A percentile compares a stretch with the other conserved stretches of the same genome.
phyloP scores from a whole-genome alignment of 2,888 invertebrate species.

The Drosophila pseudotalamancana region DNA sequence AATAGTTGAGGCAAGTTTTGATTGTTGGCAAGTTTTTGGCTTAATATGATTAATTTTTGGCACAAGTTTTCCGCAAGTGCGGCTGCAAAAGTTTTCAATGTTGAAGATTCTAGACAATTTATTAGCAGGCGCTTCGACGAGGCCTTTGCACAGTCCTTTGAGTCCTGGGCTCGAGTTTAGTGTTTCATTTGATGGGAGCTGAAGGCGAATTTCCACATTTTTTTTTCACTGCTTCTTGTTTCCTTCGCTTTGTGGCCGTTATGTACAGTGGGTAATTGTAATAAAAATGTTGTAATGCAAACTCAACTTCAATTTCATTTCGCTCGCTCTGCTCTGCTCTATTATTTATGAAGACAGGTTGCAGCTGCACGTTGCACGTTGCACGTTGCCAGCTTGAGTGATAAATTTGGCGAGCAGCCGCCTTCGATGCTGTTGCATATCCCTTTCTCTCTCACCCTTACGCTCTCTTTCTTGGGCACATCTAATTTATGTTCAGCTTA shows the following conservation, averaged over 20 bases:
- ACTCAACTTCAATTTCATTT: constrained; percentile 59
- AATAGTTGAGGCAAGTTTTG: constrained; percentile 53
- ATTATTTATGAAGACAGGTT: constrained; percentile 63
- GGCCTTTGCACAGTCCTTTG: constrained; percentile 10
- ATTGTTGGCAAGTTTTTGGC: constrained; percentile 56
- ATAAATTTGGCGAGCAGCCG: constrained; percentile 54
- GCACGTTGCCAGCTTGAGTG: constrained; percentile 48
- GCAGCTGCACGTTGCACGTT: constrained; percentile 29
- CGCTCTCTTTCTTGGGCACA: constrained; percentile 22
- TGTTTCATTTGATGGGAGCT: constrained; percentile 23
- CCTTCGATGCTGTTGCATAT: constrained; percentile 32
- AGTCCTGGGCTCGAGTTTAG: constrained; percentile 5
- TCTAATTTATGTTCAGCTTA: constrained; percentile 73
- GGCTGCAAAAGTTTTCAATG: constrained; percentile 28
- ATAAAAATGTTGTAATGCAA: constrained; percentile 59
- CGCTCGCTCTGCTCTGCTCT: constrained; percentile 43
- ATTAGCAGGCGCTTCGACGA: constrained; percentile 4
- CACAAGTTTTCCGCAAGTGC: constrained; percentile 27
- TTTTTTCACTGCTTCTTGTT: background rate
- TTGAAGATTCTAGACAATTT: constrained; percentile 25
- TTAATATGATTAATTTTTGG: constrained; percentile 63
- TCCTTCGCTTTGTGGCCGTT: constrained; percentile 4
- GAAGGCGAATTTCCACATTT: constrained; percentile 10
- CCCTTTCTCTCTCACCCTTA: background rate
- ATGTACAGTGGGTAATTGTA: constrained; percentile 43